These are phyloP conservation scores for Agrilus planipennis DNA, from an alignment of 1,140 invertebrate genomes.

Conservation along the genomic window DNA sequence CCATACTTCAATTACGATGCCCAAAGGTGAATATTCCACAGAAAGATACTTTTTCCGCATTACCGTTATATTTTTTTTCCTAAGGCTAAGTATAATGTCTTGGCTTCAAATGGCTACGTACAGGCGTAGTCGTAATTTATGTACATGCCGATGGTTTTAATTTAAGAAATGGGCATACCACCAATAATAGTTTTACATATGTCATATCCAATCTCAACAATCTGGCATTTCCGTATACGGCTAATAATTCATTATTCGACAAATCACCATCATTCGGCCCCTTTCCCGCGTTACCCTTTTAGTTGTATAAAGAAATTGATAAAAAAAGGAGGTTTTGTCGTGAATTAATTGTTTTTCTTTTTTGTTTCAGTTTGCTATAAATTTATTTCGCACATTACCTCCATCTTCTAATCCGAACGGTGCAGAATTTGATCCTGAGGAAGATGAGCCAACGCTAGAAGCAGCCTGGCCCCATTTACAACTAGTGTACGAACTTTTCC, in stretches of 20 bases:
- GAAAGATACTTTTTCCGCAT: too few species aligned
- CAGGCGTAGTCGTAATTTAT: too few species aligned
- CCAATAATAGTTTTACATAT: too few species aligned
- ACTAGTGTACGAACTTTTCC: slow-evolving; percentile 83
- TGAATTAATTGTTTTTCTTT: slow-evolving; percentile 6
- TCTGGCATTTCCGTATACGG: too few species aligned
- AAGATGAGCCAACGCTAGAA: slow-evolving; percentile 97
- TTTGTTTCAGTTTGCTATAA: slow-evolving; percentile 71
- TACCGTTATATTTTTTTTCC: too few species aligned
- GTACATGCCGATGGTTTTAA: too few species aligned
- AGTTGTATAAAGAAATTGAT: background rate
- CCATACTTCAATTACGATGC: too few species aligned
- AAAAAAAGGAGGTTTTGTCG: background rate
- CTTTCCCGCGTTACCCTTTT: background rate
- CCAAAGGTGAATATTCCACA: too few species aligned
- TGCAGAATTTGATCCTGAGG: slow-evolving; percentile 98
- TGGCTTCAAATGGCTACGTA: too few species aligned
- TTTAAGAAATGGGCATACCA: too few species aligned
- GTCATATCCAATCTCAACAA: too few species aligned
- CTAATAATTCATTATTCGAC: background rate
- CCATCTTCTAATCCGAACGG: slow-evolving; percentile 94
- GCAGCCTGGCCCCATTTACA: slow-evolving; percentile 99
- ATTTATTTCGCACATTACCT: slow-evolving; percentile 91
- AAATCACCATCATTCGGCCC: background rate
- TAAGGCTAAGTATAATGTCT: too few species aligned